A percentile compares a stretch with the other conserved stretches of the same genome.
phyloP scores from a whole-genome alignment of 1,140 invertebrate species.

The Cataglyphis hispanica region DNA sequence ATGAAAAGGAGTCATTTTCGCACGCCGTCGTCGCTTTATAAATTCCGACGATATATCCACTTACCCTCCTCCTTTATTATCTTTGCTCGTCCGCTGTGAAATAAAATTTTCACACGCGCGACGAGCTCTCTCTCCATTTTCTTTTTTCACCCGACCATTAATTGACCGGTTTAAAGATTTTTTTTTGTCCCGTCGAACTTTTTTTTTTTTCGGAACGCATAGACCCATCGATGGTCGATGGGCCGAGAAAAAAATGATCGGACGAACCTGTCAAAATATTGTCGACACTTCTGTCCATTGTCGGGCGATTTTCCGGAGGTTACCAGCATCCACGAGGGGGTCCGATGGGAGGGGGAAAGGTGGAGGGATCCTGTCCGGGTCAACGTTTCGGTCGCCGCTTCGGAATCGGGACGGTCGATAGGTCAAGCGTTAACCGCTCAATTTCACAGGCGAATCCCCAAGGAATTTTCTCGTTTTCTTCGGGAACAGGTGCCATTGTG shows the following conservation, averaged over 20 bases:
- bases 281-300: conserved; percentile 65
- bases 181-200: conserved; percentile 14
- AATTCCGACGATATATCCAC: conserved; percentile 53
- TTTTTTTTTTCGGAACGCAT: conserved; percentile 45
- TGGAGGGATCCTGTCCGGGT: conserved; percentile 68
- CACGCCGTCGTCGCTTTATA: conserved; percentile 61
- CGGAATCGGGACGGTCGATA: conserved; percentile 50
- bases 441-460: conserved; percentile 75
- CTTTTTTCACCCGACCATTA: conserved; percentile 10
- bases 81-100: conserved; percentile 75
- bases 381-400: conserved; percentile 68
- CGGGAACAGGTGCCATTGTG: conserved; percentile 69
- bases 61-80: conserved; percentile 66
- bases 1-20: conserved; percentile 61
- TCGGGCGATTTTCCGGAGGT: conserved; percentile 67
- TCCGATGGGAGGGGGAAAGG: neutral
- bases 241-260: conserved; percentile 29
- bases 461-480: conserved; percentile 64
- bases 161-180: conserved; percentile 50
- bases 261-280: conserved; percentile 80
- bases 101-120: conserved; percentile 74
- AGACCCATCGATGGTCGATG: conserved; percentile 52
- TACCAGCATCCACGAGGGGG: conserved; percentile 32
- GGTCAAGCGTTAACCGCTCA: conserved; percentile 80
- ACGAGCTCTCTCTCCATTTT: neutral